These are phyloP conservation scores for Takifugu rubripes DNA, from an alignment of 2,797 vertebrate species.

Conservation along the genomic window DNA sequence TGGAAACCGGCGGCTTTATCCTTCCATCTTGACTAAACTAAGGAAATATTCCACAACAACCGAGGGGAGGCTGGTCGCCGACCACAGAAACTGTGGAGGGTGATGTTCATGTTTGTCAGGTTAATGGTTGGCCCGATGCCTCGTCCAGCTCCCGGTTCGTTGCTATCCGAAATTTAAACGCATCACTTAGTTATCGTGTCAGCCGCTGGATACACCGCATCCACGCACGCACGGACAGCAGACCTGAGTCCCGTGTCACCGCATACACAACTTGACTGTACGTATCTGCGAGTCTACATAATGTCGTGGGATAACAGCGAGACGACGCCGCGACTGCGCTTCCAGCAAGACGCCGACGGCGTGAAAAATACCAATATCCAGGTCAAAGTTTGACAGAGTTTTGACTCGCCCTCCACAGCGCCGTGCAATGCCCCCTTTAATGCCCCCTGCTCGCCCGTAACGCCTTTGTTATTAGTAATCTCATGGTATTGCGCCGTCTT, in stretches of 20 bases:
- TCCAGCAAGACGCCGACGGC: conserved; percentile 33
- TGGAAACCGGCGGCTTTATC: conserved; percentile 42
- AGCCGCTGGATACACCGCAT: conserved; percentile 34
- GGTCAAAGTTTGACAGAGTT: conserved; percentile 83
- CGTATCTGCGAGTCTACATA: conserved; percentile 56
- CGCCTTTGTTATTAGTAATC: conserved; percentile 87
- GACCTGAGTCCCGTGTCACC: conserved; percentile 54
- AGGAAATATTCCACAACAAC: conserved; percentile 50
- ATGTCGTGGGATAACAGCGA: conserved; percentile 56
- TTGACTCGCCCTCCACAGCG: conserved; percentile 71
- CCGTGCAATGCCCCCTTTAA: conserved; percentile 82
- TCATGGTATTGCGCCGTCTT: conserved; percentile 81
- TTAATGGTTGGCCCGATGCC: conserved; percentile 55
- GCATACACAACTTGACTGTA: conserved; percentile 64
- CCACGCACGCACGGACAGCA: conserved; percentile 44
- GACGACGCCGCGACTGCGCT: conserved; percentile 33
- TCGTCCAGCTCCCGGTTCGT: conserved; percentile 27
- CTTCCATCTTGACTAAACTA: conserved; percentile 54
- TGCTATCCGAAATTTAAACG: conserved; percentile 20
- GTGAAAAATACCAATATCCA: conserved; percentile 58
- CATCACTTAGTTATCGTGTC: conserved; percentile 50
- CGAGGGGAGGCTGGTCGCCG: conserved; percentile 32
- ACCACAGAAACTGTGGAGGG: conserved; percentile 42
- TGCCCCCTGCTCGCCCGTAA: conserved; percentile 82
- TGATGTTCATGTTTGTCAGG: conserved; percentile 51